A percentile compares a stretch with the other conserved stretches of the same genome.
phyloP scores from a whole-genome alignment of 2,113 vertebrate genomes.

The Tupaia chinensis region DNA sequence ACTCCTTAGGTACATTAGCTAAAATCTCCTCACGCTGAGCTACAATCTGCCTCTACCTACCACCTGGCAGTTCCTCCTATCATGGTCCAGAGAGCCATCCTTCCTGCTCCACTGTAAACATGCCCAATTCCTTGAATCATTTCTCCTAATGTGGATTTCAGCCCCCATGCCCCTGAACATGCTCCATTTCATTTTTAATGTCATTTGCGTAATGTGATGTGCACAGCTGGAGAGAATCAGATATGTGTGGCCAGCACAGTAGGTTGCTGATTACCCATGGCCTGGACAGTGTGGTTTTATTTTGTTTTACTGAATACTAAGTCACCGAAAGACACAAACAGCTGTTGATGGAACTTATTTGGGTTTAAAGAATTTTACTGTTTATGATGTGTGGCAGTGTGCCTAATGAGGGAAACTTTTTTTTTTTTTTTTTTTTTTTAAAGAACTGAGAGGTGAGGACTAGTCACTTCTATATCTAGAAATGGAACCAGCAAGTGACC shows the following conservation, averaged over 20 bases:
- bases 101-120: background rate
- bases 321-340: slow-evolving; percentile 47
- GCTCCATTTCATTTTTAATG: slow-evolving; percentile 53
- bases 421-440: background rate
- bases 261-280: background rate
- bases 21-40: slow-evolving; percentile 21
- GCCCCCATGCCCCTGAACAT: background rate
- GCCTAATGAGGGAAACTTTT: slow-evolving; percentile 35
- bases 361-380: slow-evolving; percentile 16
- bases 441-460: slow-evolving; percentile 11
- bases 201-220: slow-evolving; percentile 34
- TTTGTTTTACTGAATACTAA: slow-evolving; percentile 61
- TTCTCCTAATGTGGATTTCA: slow-evolving; percentile 33
- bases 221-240: slow-evolving; percentile 35
- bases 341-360: slow-evolving; percentile 49
- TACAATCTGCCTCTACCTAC: slow-evolving; percentile 16
- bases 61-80: background rate
- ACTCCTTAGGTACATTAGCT: background rate
- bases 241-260: background rate
- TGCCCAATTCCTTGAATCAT: background rate
- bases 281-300: slow-evolving; percentile 16
- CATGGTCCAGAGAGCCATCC: background rate
- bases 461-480: slow-evolving; percentile 23
- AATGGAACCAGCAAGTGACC: background rate
- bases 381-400: slow-evolving; percentile 32